phyloP scores from a whole-genome alignment of 2,113 vertebrate genomes.

The Pimephales promelas region DNA sequence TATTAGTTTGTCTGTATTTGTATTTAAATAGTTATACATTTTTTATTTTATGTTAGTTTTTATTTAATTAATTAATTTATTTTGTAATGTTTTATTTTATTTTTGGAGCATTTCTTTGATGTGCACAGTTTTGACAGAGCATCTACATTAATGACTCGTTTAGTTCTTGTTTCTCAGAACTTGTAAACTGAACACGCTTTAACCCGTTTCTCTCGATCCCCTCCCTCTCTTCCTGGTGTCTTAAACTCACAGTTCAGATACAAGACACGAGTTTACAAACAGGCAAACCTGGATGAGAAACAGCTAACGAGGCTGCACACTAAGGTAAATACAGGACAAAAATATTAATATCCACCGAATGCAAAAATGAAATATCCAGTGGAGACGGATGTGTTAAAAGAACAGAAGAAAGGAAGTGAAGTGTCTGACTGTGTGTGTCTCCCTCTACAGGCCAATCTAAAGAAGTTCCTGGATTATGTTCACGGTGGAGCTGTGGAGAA shows the following conservation, averaged over 20 bases:
- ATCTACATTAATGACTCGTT: background rate
- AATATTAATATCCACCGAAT: background rate
- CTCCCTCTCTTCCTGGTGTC: background rate
- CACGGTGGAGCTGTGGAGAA: slow-evolving; percentile 84
- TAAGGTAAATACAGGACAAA: slow-evolving; percentile 92
- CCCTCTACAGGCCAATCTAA: slow-evolving; percentile 81
- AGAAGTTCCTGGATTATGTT: slow-evolving; percentile 90
- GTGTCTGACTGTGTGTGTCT: background rate
- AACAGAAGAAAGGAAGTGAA: background rate
- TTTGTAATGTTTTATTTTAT: no score
- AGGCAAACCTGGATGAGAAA: slow-evolving; percentile 94
- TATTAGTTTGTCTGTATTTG: background rate
- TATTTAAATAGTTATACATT: no score
- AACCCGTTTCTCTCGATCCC: background rate
- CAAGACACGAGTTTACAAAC: slow-evolving; percentile 96
- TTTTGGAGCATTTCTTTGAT: background rate
- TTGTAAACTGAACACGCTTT: background rate
- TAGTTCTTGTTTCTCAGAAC: background rate
- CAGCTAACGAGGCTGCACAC: slow-evolving; percentile 92
- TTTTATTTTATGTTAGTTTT: no score
- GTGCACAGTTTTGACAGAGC: background rate
- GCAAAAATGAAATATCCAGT: no score
- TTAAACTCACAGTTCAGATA: slow-evolving; percentile 87
- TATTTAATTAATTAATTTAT: no score
- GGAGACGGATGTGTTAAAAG: background rate